Evolutionary conservation across 1,140 invertebrate species (phyloP), one percentile per base, ranked within the genome.

Genomic region (Neodiprion virginianus): DNA sequence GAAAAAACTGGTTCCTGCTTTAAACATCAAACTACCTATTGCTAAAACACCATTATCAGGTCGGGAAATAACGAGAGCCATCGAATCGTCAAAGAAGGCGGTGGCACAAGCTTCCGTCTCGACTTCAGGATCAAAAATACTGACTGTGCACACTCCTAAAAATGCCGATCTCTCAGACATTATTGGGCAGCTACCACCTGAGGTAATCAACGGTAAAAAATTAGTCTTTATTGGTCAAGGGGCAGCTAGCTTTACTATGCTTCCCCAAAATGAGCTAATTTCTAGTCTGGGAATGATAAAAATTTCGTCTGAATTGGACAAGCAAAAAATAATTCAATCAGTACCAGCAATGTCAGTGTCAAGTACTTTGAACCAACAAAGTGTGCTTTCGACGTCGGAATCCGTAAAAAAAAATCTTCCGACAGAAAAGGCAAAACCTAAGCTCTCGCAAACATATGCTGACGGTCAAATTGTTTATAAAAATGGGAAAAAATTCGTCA

Each of bases 141-240:
- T 85, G 1, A 84, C 78, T 14, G 68, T 86, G 7, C 79, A 83
- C n/a, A 79, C 75, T 28, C 69, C 81, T 0, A 82, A 82, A 61
- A 79, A 77, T n/a, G 48, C 80, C 1, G 75, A 80, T 77, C 71
- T 85, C 8, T 77, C 76, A 9, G 77, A 78, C 0, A 76, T 86
- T 40, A 83, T 86, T 8, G 78, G 77, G 69, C 79, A 83, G 50
- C 3, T 85, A n/a, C 77, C 84, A 0, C 71, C 78, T 48, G 78
- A 81, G 14, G 75, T 82, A 0, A 77, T 79, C 1, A 79, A 73
- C 14, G 82, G 79, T 8, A 83, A 85, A 48, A 81, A 85, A 67
- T 78, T 86, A 5, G 71, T 85, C 23, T 79, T 85, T 50, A 66
- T 86, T 9, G 79, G 72, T 9, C 78, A 83, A 21, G 70, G 81